Base-by-base conservation (phyloP, 1,140 invertebrate species). In the Drosophila neocordata region DNA sequence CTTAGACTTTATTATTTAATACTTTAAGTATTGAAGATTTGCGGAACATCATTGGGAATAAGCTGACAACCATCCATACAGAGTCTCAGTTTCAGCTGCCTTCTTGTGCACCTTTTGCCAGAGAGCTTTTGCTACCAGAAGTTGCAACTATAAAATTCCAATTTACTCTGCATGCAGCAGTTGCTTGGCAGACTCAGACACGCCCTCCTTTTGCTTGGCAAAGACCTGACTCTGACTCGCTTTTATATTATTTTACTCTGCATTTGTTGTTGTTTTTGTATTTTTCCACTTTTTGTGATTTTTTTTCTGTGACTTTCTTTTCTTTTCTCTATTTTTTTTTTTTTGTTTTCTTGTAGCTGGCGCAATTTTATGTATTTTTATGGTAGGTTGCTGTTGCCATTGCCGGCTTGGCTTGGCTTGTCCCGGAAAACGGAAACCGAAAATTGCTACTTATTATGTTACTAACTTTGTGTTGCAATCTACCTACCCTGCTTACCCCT, bases 361-460 rank as follows among this genome's bases (percentile, higher is more conserved):
- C 72, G 74, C 82, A 87, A 82, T 85, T 85, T 85, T 87, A 85
- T 87, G 82, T 85, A 85, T 87, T 85, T 85, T 85, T 85, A 85
- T 85, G 82, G 82, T 85, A 85, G 82, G 78, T 85, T 85, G 81
- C 82, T 59, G 41, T 20, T 48, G 81, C 69, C 74, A 73, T 61
- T 80, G 78, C 75, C 65, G 69, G 72, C 72, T 65, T 70, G 77
- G 55, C 67, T 73, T 73, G 65, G 73, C 73, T 76, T 69, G 73
- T 74, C 71, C 78, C 82, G 82, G 83, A 88, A 87, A 87, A 85
- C 83, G 83, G 83, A 87, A 87, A 87, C 83, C 83, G 83, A 87
- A 87, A 87, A 87, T 87, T 87, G 83, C 83, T 87, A 87, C 83
- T 87, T 87, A 87, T 87, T 87, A 87, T 87, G 83, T 87, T 87